Evolutionary conservation across 2,113 vertebrate species (phyloP), one percentile per base, ranked within the genome.

Genomic region (Boleophthalmus pectinirostris): DNA sequence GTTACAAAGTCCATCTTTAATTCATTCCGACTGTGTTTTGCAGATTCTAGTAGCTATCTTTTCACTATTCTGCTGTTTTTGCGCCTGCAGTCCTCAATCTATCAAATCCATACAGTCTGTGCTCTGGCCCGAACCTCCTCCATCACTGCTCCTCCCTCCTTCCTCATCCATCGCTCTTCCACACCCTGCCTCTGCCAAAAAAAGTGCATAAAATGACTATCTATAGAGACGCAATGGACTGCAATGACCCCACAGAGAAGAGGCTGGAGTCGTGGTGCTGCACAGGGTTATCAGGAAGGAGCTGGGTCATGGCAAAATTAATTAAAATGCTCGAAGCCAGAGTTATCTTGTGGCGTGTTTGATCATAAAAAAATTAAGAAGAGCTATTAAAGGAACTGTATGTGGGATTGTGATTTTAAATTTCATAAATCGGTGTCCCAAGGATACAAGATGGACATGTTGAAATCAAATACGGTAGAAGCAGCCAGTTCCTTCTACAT

Each of bases 151-250:
- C 29, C 33, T 43, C 60, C 9, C 61, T 21, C 33, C 61, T 43
- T 64, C 61, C 15, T 5, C 61, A 20, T 35, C 61, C 33, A 64
- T 64, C 61, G 61, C 61, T 64, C 61, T 64, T 64, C 29, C 25
- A 29, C 61, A 11, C 33, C 61, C 3, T 43, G 20, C 13, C 16
- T 11, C 61, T 12, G 35, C 18, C 33, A 43, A 21, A 64, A 38
- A 33, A 61, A 38, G 16, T n/a, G 29, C 16, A 38, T 20, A n/a
- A 64, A 64, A 64, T n/a, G 29, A 38, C 61, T 64, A 43, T 64
- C 61, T 64, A 43, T n/a, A 38, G 61, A 11, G 33, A 20, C 61
- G 3, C 35, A 21, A 35, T 38, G 33, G 33, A 64, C 61, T 20
- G 29, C 61, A 35, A 35, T 33, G 58, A 25, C 58, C 58, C 58